Evolutionary conservation across 2,888 invertebrate genomes (phyloP).

Genomic region (Tenthredo livida): DNA sequence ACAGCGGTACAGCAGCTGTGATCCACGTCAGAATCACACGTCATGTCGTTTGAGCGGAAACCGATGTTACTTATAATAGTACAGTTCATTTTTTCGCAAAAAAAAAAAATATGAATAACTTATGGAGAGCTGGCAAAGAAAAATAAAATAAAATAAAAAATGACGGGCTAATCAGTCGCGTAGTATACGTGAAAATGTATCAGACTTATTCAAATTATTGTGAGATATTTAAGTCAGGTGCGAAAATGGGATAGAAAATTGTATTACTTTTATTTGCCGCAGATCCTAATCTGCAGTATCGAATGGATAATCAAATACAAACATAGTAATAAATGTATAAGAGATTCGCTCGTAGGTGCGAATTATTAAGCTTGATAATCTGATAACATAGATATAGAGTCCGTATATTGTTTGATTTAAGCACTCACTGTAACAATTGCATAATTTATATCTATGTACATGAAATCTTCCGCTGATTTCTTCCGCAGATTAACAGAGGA

Average conservation of each 20-base stretch:
- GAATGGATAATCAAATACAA: neutral
- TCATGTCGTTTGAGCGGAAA: neutral
- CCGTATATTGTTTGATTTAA: neutral
- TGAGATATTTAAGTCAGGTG: neutral
- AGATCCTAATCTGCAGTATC: neutral
- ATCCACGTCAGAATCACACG: neutral
- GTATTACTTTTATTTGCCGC: neutral
- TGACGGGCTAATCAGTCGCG: neutral
- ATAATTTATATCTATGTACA: neutral
- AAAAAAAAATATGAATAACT: neutral
- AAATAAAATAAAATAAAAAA: neutral
- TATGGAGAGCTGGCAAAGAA: neutral
- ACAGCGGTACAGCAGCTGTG: conserved; percentile 18
- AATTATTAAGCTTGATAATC: neutral
- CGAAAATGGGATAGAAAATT: neutral
- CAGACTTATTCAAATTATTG: neutral
- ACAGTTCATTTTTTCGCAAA: neutral
- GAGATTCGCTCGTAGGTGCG: neutral
- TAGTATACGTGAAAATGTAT: too few relatives aligned
- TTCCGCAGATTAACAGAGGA: neutral
- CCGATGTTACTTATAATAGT: neutral
- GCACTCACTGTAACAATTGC: neutral
- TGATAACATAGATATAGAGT: neutral
- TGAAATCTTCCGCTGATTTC: neutral
- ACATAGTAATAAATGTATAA: neutral